Evolutionary conservation across 2,888 invertebrate genomes (phyloP).

Genomic region (Pandemis cinnamomeana): DNA sequence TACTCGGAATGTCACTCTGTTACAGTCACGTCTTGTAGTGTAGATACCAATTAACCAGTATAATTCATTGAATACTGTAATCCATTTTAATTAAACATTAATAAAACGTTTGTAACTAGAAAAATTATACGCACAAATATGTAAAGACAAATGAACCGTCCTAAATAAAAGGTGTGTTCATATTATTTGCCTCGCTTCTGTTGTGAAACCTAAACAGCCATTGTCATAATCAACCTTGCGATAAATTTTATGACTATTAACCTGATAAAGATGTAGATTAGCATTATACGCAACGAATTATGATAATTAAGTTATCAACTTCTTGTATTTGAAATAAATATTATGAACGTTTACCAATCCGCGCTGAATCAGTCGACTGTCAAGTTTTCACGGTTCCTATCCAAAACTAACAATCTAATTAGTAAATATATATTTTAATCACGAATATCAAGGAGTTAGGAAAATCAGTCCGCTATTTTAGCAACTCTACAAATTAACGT

Average conservation of each 20-base stretch:
- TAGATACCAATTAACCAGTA: too few relatives aligned
- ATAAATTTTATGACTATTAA: constrained; percentile 22
- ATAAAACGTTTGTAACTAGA: too few relatives aligned
- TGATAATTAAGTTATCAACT: constrained; percentile 16
- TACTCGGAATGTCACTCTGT: too few relatives aligned
- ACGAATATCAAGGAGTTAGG: neutral
- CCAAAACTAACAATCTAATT: neutral
- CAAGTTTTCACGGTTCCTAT: neutral
- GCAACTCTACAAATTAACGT: neutral
- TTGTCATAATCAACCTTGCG: constrained; percentile 1
- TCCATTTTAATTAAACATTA: too few relatives aligned
- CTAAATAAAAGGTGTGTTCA: neutral
- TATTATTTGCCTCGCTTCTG: neutral
- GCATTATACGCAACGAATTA: constrained; percentile 8
- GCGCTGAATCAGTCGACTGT: neutral
- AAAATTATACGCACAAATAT: too few relatives aligned
- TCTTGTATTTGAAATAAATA: constrained; percentile 1
- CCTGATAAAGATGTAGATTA: constrained; percentile 5
- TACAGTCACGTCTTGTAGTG: too few relatives aligned
- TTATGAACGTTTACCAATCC: neutral
- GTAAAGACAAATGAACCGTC: neutral
- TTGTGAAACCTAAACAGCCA: neutral
- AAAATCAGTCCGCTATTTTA: neutral
- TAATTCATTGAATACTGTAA: too few relatives aligned
- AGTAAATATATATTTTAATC: neutral